Evolutionary conservation across 53 echinoderm and acorn worm genomes (phyloP).

Genomic region (Patiria pectinifera): DNA sequence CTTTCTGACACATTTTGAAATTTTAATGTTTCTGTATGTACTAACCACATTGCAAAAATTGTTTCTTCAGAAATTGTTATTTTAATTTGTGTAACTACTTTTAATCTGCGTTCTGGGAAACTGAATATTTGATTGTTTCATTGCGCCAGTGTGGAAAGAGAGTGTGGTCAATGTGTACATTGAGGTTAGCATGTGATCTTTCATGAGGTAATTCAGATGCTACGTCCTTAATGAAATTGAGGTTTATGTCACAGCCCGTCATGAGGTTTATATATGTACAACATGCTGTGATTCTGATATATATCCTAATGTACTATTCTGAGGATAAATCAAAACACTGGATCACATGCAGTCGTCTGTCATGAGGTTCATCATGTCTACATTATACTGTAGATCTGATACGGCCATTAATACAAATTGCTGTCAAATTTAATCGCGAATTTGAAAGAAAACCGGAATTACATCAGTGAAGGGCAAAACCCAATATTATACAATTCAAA

Average conservation of each 20-base stretch:
- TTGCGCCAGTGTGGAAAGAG: background rate
- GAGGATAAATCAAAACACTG: too few species aligned
- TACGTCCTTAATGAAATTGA: too few species aligned
- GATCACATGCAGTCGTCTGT: too few species aligned
- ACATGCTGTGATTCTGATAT: too few species aligned
- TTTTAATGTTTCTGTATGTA: background rate
- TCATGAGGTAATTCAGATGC: too few species aligned
- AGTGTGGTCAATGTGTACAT: too few species aligned
- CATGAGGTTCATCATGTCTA: too few species aligned
- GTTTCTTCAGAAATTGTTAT: background rate
- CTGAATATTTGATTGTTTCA: background rate
- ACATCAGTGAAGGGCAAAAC: background rate
- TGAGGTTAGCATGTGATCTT: too few species aligned
- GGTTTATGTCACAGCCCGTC: too few species aligned
- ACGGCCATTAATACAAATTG: background rate
- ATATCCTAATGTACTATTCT: too few species aligned
- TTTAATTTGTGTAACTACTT: background rate
- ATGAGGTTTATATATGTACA: too few species aligned
- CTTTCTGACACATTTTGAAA: conserved; percentile 30
- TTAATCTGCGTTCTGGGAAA: background rate
- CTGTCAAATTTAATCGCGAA: background rate
- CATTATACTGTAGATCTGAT: too few species aligned
- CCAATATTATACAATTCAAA: background rate
- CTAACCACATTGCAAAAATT: background rate
- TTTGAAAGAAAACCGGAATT: background rate